Evolutionary conservation across 53 echinoderm and acorn worm species (phyloP).

Genomic region (Henricia sp.): DNA sequence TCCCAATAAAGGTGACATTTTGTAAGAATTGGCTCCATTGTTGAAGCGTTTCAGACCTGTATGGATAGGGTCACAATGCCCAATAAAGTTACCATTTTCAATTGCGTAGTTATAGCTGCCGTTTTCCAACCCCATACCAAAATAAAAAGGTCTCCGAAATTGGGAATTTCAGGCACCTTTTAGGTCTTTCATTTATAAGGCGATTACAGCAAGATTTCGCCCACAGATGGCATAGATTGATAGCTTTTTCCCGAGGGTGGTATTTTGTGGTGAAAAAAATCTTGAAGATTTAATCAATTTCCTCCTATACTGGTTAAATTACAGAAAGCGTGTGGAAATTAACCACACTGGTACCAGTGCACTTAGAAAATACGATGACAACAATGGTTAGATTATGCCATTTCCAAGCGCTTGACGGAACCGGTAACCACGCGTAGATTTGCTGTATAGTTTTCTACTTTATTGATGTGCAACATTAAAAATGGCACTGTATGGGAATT

Average conservation of each 20-base stretch:
- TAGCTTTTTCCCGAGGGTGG: slow-evolving; percentile 34
- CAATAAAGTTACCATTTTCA: slow-evolving; percentile 34
- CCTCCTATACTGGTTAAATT: not conserved
- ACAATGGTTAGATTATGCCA: too few relatives aligned
- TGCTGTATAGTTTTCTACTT: too few relatives aligned
- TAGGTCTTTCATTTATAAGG: slow-evolving; percentile 17
- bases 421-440: too few relatives aligned
- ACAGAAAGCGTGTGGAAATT: not conserved
- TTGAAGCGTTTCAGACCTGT: too few relatives aligned
- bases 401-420: too few relatives aligned
- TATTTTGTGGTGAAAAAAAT: slow-evolving; percentile 34
- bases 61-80: slow-evolving; percentile 27
- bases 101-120: not conserved
- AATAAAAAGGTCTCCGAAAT: slow-evolving; percentile 18
- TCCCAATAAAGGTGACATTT: too few relatives aligned
- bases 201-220: slow-evolving; percentile 23
- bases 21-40: too few relatives aligned
- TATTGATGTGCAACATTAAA: too few relatives aligned
- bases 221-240: slow-evolving; percentile 59
- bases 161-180: slow-evolving; percentile 29
- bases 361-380: too few relatives aligned
- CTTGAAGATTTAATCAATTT: slow-evolving; percentile 46
- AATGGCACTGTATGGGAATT: too few relatives aligned
- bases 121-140: slow-evolving; percentile 27
- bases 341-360: not conserved